phyloP scores from a whole-genome alignment of 2,113 vertebrate species.

The Gopherus flavomarginatus region DNA sequence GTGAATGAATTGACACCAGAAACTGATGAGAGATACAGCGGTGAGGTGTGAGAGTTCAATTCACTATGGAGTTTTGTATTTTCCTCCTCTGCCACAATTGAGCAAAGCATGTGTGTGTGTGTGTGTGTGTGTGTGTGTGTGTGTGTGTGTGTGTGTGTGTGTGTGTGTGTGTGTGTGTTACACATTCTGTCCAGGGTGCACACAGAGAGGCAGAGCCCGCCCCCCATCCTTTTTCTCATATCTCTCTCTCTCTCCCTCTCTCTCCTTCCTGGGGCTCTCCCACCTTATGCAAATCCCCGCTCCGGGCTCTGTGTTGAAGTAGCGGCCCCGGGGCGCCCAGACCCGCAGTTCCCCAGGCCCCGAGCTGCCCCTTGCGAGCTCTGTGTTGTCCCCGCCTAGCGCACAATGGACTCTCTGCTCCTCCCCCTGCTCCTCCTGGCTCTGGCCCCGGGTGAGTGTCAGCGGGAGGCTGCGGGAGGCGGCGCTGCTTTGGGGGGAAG shows the following conservation, averaged over 20 bases:
- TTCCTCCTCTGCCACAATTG: too few relatives aligned
- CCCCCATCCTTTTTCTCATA: neutral
- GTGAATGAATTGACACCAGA: too few relatives aligned
- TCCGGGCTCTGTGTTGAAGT: neutral
- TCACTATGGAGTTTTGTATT: too few relatives aligned
- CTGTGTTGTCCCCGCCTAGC: neutral
- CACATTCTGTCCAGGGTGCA: neutral
- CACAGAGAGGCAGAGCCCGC: neutral
- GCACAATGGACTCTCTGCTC: neutral
- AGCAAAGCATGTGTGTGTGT: too few relatives aligned
- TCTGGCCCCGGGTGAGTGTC: neutral
- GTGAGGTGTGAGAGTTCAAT: too few relatives aligned
- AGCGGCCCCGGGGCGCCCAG: rapidly evolving
- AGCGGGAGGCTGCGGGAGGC: neutral
- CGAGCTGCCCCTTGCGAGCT: too few relatives aligned
- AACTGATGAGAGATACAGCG: too few relatives aligned
- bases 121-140: too few relatives aligned
- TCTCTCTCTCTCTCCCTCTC: too few relatives aligned
- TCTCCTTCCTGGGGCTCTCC: neutral
- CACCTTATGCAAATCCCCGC: neutral
- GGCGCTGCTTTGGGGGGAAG: rapidly evolving
- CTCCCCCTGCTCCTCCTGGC: neutral
- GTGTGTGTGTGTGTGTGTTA: too few relatives aligned
- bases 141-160: too few relatives aligned
- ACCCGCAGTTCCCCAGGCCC: neutral